These are phyloP conservation scores for Gallinago paraguaiae DNA, from an alignment of 2,113 vertebrate species.

Conservation along the genomic window DNA sequence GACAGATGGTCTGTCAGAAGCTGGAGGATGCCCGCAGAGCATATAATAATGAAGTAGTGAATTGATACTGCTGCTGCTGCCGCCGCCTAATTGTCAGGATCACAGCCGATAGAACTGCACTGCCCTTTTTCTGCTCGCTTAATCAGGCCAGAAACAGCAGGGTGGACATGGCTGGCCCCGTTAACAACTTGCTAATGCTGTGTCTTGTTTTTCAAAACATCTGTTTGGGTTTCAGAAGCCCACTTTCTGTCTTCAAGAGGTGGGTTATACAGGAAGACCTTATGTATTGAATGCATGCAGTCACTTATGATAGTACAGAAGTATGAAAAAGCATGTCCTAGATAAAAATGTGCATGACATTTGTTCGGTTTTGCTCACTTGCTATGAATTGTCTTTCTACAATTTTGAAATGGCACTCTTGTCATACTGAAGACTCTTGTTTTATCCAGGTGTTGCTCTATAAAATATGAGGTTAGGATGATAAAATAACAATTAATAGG, in stretches of 20 bases:
- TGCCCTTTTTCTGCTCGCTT: conserved; percentile 43
- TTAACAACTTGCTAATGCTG: conserved; percentile 74
- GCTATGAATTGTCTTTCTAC: neutral
- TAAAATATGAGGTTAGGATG: neutral
- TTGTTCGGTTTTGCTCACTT: neutral
- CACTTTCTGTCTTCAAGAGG: conserved; percentile 83
- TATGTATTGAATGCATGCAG: neutral
- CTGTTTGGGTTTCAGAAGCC: conserved; percentile 74
- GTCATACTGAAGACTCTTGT: neutral
- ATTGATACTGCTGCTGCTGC: conserved; percentile 57
- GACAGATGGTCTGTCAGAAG: conserved; percentile 62
- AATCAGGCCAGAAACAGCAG: conserved; percentile 56
- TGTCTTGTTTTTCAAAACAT: conserved; percentile 77
- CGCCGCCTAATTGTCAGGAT: conserved; percentile 51
- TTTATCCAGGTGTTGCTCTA: neutral
- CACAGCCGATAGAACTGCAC: conserved; percentile 42
- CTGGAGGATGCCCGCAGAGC: conserved; percentile 55
- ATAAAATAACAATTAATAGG: neutral
- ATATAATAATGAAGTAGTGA: conserved; percentile 70
- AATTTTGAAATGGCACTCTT: neutral
- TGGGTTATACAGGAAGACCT: conserved; percentile 58
- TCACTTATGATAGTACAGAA: neutral
- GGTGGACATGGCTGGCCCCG: conserved; percentile 79
- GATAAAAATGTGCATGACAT: neutral
- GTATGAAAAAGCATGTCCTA: neutral